Evolutionary conservation across 2,888 invertebrate species (phyloP).

Genomic region (Portevinia maculata): DNA sequence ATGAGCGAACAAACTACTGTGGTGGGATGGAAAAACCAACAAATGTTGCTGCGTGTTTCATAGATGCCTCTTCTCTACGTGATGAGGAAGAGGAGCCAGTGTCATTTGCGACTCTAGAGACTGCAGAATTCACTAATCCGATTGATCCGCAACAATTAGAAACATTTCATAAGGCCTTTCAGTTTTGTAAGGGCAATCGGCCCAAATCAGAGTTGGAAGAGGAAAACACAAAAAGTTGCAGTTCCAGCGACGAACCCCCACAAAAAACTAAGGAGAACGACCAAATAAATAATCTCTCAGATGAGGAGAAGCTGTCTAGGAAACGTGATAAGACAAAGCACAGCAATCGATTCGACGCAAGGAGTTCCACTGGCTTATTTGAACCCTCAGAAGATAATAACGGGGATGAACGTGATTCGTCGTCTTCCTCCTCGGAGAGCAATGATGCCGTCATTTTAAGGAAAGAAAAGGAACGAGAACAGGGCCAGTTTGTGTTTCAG

Average conservation of each 20-base stretch:
- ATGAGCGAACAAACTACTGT: slow-evolving; percentile 80
- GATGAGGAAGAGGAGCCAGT: slow-evolving; percentile 86
- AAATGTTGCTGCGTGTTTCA: slow-evolving; percentile 86
- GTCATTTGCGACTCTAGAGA: slow-evolving; percentile 78
- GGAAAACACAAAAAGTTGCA: slow-evolving; percentile 73
- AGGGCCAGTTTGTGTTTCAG: slow-evolving; percentile 85
- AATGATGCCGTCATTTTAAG: slow-evolving; percentile 80
- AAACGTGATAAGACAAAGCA: slow-evolving; percentile 71
- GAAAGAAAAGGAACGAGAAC: slow-evolving; percentile 85
- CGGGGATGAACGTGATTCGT: slow-evolving; percentile 77
- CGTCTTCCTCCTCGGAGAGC: slow-evolving; percentile 79
- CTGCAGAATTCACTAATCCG: slow-evolving; percentile 21
- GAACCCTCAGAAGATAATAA: slow-evolving; percentile 74
- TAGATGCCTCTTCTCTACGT: slow-evolving; percentile 89
- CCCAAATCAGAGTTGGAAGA: slow-evolving; percentile 11
- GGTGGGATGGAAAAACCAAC: slow-evolving; percentile 55
- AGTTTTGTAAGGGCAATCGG: slow-evolving; percentile 79
- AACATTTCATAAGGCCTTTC: slow-evolving; percentile 81
- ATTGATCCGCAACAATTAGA: slow-evolving; percentile 78
- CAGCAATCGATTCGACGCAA: slow-evolving; percentile 26
- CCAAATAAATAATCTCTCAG: slow-evolving; percentile 80
- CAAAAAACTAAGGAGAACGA: slow-evolving; percentile 75
- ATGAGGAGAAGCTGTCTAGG: slow-evolving; percentile 79
- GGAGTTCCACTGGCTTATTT: slow-evolving; percentile 38
- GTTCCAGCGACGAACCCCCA: slow-evolving; percentile 77